Base-by-base conservation (phyloP, 30 jellyfish, hydroid and myxozoan genomes). In the Clytia hemisphaerica region DNA sequence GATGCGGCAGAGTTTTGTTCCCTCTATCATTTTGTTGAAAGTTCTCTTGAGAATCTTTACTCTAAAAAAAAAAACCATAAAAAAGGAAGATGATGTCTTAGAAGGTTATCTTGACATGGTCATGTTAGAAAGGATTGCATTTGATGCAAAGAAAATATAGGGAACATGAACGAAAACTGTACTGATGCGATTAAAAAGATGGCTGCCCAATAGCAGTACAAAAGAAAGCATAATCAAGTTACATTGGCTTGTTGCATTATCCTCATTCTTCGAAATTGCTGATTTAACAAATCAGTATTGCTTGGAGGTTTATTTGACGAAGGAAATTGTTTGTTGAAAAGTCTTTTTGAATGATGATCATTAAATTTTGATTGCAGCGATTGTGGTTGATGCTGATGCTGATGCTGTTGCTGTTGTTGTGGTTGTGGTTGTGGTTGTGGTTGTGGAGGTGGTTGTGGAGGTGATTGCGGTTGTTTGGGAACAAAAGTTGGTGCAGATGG, bases 321-420 rank as follows among this genome's bases (percentile, higher is more conserved):
- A 3, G 42, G 73, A 31, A 29, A 49, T 29, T 79, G 83, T 14
- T 58, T 59, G 61, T 62, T 77, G 25, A 64, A 64, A 5, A 82
- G 92, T 47, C 92, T 77, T 35, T 69, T 45, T 35, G 92, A 82
- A n/a, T n/a, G n/a, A n/a, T n/a, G n/a, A n/a, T n/a, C n/a, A n/a
- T n/a, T n/a, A n/a, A n/a, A n/a, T n/a, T n/a, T n/a, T n/a, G n/a
- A n/a, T n/a, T n/a, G n/a, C n/a, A n/a, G n/a, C n/a, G n/a, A n/a
- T n/a, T 36, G 92, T 67, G 6, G 92, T 64, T 29, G 77, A 55
- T 16, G 79, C 58, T 22, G 66, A 77, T 4, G 82, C 82, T 45
- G 66, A 71, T 30, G 71, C 63, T 57, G 72, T 30, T 77, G 71
- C 86, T 48, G 75, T 60, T 46, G 93, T 85, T 37, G 64, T 86